phyloP scores from a whole-genome alignment of 2,797 vertebrate species.

The Chrosomus eos region DNA sequence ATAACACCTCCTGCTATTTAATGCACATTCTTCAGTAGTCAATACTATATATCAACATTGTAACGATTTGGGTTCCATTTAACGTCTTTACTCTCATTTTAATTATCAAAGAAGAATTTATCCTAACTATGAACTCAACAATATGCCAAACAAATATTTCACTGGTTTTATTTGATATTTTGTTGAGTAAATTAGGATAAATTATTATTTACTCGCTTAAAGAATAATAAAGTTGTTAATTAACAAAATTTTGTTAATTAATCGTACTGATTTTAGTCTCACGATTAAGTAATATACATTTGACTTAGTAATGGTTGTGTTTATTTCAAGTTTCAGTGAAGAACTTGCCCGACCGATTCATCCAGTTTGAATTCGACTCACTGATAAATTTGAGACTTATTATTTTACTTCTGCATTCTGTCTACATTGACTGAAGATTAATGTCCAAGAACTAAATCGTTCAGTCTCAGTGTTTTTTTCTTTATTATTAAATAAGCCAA shows the following conservation, averaged over 20 bases:
- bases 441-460: background rate
- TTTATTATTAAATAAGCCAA: background rate
- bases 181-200: background rate
- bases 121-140: background rate
- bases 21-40: background rate
- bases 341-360: background rate
- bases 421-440: background rate
- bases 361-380: background rate
- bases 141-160: background rate
- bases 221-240: background rate
- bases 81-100: background rate
- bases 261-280: background rate
- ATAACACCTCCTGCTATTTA: background rate
- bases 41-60: too few species aligned
- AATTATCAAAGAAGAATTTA: background rate
- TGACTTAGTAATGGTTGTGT: background rate
- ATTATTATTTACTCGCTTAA: background rate
- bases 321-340: background rate
- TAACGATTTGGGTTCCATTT: background rate
- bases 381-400: background rate
- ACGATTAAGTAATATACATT: background rate
- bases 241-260: too few species aligned
- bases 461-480: background rate
- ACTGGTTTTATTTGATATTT: background rate
- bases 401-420: background rate